Base-by-base conservation (phyloP, 2,797 vertebrate species). In the Serranus cabrilla region DNA sequence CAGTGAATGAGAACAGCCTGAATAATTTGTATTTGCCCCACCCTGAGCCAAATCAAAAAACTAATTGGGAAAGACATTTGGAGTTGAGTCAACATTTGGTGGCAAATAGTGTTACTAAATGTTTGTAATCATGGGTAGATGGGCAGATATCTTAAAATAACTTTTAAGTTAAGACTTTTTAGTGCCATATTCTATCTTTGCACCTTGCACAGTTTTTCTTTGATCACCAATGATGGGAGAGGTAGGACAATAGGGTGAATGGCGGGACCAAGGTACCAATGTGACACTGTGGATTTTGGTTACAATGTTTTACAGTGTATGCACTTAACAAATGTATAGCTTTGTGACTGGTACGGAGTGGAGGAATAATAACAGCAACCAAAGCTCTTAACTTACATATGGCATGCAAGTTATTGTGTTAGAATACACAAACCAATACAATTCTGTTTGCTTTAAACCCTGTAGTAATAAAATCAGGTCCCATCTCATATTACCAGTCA, bases 401-500 rank as follows among this genome's bases (percentile, higher is more conserved):
- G 1, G 8, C n/a, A 7, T 59, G 46, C 7, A 14, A 25, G 20
- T 16, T n/a, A 47, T 11, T 45, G 40, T n/a, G 13, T 14, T 16
- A 14, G 21, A 17, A 40, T 31, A 27, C 5, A 31, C 34, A 12
- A 31, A 31, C 57, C 5, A 57, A 20, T 11, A n/a, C 21, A 50
- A 27, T 27, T 50, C 2, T 43, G 27, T 61, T 43, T 64, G 14
- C 11, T 47, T 62, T 37, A 21, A 17, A 63, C 20, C 18, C 14
- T 61, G 16, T 11, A 20, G 20, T 42, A 27, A 20, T 42, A 6
- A 39, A 57, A 43, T 37, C 31, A 27, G 1, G 7, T 57, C 40
- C 16, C 16, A 16, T 56, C 54, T 72, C 52, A 25, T 18, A n/a
- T 49, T 14, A 71, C 31, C 23, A 3, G 51, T n/a, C 52, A 54